Evolutionary conservation across 2,797 vertebrate species (phyloP).

Genomic region (Meda fulgida): DNA sequence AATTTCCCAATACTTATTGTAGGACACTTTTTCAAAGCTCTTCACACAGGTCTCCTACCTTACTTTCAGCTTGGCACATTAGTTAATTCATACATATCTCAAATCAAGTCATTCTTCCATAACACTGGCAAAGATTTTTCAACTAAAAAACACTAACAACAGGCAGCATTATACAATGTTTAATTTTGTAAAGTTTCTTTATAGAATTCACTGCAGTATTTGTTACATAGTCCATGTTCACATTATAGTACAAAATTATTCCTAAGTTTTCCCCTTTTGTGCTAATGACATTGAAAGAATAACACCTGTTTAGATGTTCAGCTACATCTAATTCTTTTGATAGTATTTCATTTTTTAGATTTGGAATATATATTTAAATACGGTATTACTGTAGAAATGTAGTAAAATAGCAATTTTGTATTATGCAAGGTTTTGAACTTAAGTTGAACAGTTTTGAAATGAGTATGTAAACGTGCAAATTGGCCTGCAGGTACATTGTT

Average conservation of each 20-base stretch:
- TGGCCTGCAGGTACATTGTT: neutral
- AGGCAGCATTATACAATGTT: neutral
- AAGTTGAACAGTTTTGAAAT: neutral
- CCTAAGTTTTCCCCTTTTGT: no score
- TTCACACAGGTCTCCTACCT: neutral
- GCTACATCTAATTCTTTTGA: neutral
- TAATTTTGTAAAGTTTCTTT: neutral
- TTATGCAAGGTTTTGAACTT: neutral
- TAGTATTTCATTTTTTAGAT: neutral
- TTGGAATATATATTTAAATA: neutral
- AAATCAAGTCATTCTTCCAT: no score
- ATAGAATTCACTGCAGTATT: neutral
- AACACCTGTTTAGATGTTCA: no score
- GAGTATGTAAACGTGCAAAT: neutral
- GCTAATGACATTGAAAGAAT: neutral
- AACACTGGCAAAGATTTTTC: no score
- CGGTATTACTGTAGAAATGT: neutral
- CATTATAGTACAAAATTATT: neutral
- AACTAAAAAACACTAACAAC: no score
- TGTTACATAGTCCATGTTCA: neutral
- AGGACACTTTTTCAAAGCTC: no score
- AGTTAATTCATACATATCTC: neutral
- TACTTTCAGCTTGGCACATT: neutral
- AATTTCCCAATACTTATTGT: no score
- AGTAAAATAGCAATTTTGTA: neutral